These are phyloP conservation scores for Myotis planiceps DNA, from an alignment of 2,797 vertebrate genomes.

Conservation along the genomic window DNA sequence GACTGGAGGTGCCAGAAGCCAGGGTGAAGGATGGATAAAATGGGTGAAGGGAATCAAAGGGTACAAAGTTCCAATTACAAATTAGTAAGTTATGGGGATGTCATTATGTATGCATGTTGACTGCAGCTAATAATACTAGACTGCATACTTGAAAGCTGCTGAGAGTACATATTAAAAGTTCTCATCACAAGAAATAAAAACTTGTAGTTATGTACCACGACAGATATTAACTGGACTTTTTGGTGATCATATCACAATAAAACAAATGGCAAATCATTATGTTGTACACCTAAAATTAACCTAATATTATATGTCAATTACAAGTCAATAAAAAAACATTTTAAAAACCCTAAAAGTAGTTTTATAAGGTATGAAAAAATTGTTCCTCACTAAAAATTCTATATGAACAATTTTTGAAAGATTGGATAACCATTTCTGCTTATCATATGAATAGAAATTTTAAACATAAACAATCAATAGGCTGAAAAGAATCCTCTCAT, in stretches of 20 bases:
- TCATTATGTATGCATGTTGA: neutral
- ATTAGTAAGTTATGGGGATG: neutral
- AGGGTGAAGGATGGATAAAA: neutral
- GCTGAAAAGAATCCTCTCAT: neutral
- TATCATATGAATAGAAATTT: neutral
- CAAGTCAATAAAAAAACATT: neutral
- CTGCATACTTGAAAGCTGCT: neutral
- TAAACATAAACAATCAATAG: neutral
- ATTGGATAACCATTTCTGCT: neutral
- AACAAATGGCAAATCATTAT: neutral
- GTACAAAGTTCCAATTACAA: neutral
- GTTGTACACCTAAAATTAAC: neutral
- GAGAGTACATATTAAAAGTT: neutral
- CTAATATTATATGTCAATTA: neutral
- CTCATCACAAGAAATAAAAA: neutral
- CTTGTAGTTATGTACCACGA: neutral
- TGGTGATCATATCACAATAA: neutral
- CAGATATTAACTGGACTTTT: neutral
- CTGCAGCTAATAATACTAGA: neutral
- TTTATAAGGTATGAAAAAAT: neutral
- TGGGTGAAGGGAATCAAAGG: neutral
- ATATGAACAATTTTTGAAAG: neutral
- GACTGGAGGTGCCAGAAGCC: neutral
- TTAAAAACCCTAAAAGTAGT: neutral
- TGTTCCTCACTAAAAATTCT: neutral